A percentile compares a stretch with the other conserved stretches of the same genome.
phyloP scores from a whole-genome alignment of 2,797 vertebrate species.

The Poecilia picta region DNA sequence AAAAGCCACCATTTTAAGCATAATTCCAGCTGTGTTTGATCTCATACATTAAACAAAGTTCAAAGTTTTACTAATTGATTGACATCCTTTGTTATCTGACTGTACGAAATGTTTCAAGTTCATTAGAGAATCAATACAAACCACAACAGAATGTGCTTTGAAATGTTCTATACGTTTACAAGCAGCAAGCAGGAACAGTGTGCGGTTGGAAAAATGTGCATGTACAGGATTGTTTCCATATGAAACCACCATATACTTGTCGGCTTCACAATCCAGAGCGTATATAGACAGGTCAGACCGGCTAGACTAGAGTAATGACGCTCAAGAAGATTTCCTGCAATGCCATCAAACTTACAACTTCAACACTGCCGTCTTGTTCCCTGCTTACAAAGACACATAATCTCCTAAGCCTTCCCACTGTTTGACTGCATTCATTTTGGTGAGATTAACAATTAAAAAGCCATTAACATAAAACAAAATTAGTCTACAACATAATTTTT shows the following conservation, averaged over 20 bases:
- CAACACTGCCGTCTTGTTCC: not conserved
- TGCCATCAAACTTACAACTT: not conserved
- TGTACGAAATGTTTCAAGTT: constrained; percentile 33
- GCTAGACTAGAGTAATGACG: constrained; percentile 19
- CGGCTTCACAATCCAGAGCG: constrained; percentile 17
- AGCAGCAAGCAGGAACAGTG: not conserved
- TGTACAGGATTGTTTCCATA: not conserved
- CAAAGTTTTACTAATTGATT: constrained; percentile 33
- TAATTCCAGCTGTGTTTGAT: not conserved
- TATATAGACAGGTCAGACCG: constrained; percentile 24
- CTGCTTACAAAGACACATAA: not conserved
- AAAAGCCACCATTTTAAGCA: not conserved
- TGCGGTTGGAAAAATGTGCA: not conserved
- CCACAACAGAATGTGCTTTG: constrained; percentile 9
- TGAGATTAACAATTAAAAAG: not conserved
- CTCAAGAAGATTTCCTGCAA: constrained; percentile 10
- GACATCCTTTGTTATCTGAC: constrained; percentile 41
- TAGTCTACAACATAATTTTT: not conserved
- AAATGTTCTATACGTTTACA: not conserved
- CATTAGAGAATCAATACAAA: constrained; percentile 46
- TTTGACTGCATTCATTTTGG: not conserved
- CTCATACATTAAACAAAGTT: constrained; percentile 24
- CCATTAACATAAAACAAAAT: not conserved
- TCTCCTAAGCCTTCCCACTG: not conserved
- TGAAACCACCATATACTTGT: not conserved